A percentile compares a stretch with the other conserved stretches of the same genome.
phyloP scores from a whole-genome alignment of 2,888 invertebrate genomes.

The Tachystola acroxantha region DNA sequence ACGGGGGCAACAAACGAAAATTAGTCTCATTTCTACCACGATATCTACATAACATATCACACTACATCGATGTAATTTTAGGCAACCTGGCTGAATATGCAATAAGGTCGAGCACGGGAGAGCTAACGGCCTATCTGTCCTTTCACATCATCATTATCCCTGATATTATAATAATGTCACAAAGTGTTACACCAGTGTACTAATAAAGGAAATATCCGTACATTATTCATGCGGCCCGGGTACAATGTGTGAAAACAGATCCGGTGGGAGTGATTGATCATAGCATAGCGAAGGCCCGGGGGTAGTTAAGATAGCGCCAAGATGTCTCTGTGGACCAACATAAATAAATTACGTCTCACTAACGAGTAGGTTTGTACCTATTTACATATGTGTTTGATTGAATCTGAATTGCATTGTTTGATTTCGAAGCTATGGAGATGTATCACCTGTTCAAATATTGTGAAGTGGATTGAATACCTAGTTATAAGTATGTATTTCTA shows the following conservation, averaged over 20 bases:
- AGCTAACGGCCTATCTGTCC: not conserved
- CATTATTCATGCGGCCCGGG: slow-evolving; percentile 38
- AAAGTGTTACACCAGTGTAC: slow-evolving; percentile 19
- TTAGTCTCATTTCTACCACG: too few relatives aligned
- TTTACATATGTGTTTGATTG: too few relatives aligned
- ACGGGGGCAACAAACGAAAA: too few relatives aligned
- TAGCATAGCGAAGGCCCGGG: slow-evolving; percentile 29
- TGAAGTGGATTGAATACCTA: too few relatives aligned
- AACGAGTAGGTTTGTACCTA: too few relatives aligned
- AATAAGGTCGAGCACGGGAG: not conserved
- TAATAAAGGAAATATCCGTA: slow-evolving; percentile 14
- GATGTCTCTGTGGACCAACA: slow-evolving; percentile 20
- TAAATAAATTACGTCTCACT: slow-evolving; percentile 11
- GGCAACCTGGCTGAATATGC: not conserved
- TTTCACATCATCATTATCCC: slow-evolving; percentile 17
- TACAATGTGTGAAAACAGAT: slow-evolving; percentile 22
- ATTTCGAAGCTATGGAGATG: too few relatives aligned
- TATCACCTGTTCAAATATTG: too few relatives aligned
- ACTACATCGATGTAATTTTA: too few relatives aligned
- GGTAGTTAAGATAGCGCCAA: slow-evolving; percentile 33
- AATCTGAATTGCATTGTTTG: too few relatives aligned
- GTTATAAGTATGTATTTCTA: too few relatives aligned
- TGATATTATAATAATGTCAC: slow-evolving; percentile 29
- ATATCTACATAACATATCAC: too few relatives aligned
- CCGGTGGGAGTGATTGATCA: slow-evolving; percentile 41